phyloP scores from a whole-genome alignment of 2,113 vertebrate genomes.

The Cheilinus undulatus region DNA sequence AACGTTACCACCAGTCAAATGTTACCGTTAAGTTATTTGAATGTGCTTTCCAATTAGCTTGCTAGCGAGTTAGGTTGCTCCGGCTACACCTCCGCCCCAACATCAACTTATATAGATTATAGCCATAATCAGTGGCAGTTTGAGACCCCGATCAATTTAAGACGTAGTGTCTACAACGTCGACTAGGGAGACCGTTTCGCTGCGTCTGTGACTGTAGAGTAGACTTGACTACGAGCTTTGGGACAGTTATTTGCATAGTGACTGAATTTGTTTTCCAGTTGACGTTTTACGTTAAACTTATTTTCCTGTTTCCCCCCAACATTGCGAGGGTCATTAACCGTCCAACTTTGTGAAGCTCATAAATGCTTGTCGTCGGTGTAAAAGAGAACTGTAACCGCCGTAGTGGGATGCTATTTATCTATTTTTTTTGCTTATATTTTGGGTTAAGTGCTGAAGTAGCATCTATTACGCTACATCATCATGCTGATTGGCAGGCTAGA shows the following conservation, averaged over 20 bases:
- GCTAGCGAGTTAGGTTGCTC: constrained; percentile 25
- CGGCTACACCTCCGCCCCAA: constrained; percentile 49
- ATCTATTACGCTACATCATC: background rate
- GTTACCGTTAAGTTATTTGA: constrained; percentile 15
- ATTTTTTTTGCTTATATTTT: constrained; percentile 8
- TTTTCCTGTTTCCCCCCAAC: constrained; percentile 20
- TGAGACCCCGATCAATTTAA: constrained; percentile 33
- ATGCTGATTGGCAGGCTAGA: constrained; percentile 1
- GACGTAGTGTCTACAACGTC: constrained; percentile 6
- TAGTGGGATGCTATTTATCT: background rate
- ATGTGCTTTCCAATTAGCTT: constrained; percentile 13
- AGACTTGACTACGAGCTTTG: background rate
- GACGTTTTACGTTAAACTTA: constrained; percentile 11
- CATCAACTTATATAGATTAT: constrained; percentile 25
- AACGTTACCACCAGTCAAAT: background rate
- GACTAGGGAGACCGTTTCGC: constrained; percentile 7
- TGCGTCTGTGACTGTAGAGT: constrained; percentile 1
- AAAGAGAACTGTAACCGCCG: background rate
- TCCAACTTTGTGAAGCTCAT: constrained; percentile 9
- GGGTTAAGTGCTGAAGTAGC: constrained; percentile 12
- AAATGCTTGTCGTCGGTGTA: background rate
- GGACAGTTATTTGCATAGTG: constrained; percentile 37
- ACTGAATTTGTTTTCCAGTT: constrained; percentile 22
- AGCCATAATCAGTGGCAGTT: constrained; percentile 47
- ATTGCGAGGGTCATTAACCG: constrained; percentile 7